Evolutionary conservation across 2,888 invertebrate species (phyloP).

Genomic region (Agrochola circellaris): DNA sequence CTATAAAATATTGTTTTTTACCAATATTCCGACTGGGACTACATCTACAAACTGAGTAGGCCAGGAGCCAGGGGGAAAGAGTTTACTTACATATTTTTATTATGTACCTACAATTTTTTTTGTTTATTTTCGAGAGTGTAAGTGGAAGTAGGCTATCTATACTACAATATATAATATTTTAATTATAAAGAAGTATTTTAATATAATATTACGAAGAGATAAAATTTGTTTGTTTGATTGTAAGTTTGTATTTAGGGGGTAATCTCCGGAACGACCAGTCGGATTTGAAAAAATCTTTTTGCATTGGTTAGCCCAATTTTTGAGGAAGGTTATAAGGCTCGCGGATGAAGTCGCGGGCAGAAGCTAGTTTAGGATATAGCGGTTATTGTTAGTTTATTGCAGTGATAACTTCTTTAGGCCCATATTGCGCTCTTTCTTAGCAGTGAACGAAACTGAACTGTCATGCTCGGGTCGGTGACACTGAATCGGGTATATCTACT

Average conservation of each 20-base stretch:
- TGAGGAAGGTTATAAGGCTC: too few species aligned
- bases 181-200: too few species aligned
- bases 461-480: background rate
- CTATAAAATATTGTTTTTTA: constrained; percentile 87
- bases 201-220: too few species aligned
- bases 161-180: too few species aligned
- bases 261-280: too few species aligned
- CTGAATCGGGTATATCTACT: background rate
- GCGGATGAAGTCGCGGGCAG: too few species aligned
- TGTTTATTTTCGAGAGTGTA: background rate
- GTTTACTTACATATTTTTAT: background rate
- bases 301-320: too few species aligned
- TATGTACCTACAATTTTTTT: background rate
- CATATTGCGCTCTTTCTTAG: background rate
- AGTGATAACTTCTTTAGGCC: background rate
- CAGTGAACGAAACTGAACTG: background rate
- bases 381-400: background rate
- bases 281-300: too few species aligned
- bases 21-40: constrained; percentile 81
- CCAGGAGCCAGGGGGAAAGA: constrained; percentile 60
- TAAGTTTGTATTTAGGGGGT: too few species aligned
- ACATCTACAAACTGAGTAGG: constrained; percentile 72
- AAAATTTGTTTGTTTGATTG: too few species aligned
- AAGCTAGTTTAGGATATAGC: background rate
- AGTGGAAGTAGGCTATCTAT: background rate